Base-by-base conservation (phyloP, 92 coral and sea anemone species). In the Zoanthus sansibaricus region DNA sequence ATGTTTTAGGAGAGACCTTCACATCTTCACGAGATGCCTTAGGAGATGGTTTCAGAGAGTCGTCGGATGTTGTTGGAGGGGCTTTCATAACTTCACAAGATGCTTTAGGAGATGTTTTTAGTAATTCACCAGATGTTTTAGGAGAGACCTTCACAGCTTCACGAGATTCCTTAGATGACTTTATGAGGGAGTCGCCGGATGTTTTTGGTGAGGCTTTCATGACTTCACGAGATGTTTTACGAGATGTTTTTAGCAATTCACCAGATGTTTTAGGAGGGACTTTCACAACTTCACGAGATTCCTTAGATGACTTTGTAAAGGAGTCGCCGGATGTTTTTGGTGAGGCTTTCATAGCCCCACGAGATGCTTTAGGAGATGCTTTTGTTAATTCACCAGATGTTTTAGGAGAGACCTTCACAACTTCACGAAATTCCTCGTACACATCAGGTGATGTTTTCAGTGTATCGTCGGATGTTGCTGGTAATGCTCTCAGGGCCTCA, bases 31-130 rank as follows among this genome's bases (percentile, higher is more conserved):
- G 37, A 21, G 79, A 75, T 18, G 2, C 9, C 33, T 51, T 75
- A 12, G 79, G 62, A 51, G 64, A 9, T 10, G 20, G 4, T 47
- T 75, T 20, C 2, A 18, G 14, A 1, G 44, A 7, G 5, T 48
- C 18, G 4, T 9, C 45, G 25, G 61, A 75, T 12, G 44, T 1
- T 31, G 48, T 75, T 9, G 64, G 10, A 4, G 79, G 21, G 0
- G 9, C 59, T 74, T 74, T 74, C 5, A 74, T 1, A 10, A 20
- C 59, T 12, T 74, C 78, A 74, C 78, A 13, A 10, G 78, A 74
- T 45, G 15, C 8, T 16, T 74, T 74, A 3, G 58, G 52, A 16
- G 58, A 74, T 45, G 78, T 4, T 74, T 47, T 74, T 42, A 45
- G 78, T 13, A 31, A 4, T 17, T n/a, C 37, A 8, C 78, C 59